Conservation (phyloP, 2,888 invertebrate species). For the Andrena trimmerana region DNA sequence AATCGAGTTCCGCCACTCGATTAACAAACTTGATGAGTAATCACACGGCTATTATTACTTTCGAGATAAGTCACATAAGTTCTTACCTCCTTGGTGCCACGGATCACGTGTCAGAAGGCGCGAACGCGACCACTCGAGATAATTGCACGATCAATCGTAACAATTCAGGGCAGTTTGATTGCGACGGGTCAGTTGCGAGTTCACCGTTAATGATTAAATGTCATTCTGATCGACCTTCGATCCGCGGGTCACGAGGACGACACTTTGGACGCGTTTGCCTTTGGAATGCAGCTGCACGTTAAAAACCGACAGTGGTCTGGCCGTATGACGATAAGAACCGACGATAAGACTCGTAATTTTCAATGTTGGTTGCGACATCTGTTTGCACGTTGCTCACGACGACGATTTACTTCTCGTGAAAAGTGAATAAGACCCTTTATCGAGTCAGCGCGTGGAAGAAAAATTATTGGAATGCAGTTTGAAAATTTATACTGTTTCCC, state of each 20-base stretch:
- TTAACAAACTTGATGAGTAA: conserved; percentile 6
- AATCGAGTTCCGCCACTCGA: background rate
- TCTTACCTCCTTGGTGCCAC: conserved; percentile 47
- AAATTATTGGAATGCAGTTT: conserved; percentile 43
- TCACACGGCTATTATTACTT: background rate
- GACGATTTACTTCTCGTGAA: background rate
- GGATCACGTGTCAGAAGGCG: background rate
- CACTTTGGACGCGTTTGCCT: conserved; percentile 43
- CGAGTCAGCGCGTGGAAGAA: conserved; percentile 8
- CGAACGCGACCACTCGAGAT: conserved; percentile 17
- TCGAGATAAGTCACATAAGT: conserved; percentile 3
- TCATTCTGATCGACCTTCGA: conserved; percentile 56
- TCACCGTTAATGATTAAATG: conserved; percentile 63
- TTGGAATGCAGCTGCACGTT: conserved; percentile 37
- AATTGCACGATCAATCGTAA: conserved; percentile 33
- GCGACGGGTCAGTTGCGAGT: conserved; percentile 37
- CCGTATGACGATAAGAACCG: conserved; percentile 17
- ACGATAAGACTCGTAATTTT: conserved; percentile 24
- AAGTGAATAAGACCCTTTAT: background rate
- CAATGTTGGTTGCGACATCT: background rate
- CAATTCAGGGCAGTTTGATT: conserved; percentile 56
- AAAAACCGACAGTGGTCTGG: conserved; percentile 6
- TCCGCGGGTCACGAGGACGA: conserved; percentile 53
- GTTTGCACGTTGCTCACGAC: background rate
- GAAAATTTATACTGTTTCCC: conserved; percentile 58